Conservation (phyloP, 1,140 invertebrate genomes). For the Pachyrhynchus sulphureomaculatus region DNA sequence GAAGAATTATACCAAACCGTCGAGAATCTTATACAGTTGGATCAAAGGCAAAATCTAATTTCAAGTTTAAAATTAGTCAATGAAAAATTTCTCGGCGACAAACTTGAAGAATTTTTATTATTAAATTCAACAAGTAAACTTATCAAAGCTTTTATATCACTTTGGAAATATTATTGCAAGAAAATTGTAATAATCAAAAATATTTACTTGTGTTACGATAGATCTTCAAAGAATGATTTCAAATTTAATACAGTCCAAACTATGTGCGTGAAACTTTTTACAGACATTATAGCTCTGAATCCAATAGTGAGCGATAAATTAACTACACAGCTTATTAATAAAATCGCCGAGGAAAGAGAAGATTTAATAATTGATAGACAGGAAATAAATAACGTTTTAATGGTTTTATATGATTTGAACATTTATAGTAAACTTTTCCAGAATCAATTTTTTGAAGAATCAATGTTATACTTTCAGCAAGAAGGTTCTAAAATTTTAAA, state of each 20-base stretch:
- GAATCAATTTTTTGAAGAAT: slow-evolving; percentile 85
- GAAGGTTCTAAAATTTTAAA: slow-evolving; percentile 82
- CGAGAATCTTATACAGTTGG: slow-evolving; percentile 91
- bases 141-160: slow-evolving; percentile 85
- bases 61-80: slow-evolving; percentile 60
- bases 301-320: slow-evolving; percentile 82
- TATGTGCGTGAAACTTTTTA: slow-evolving; percentile 90
- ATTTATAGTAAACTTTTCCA: slow-evolving; percentile 94
- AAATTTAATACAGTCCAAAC: slow-evolving; percentile 40
- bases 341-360: slow-evolving; percentile 87
- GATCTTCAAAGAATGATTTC: slow-evolving; percentile 63
- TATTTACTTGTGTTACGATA: slow-evolving; percentile 94
- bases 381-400: slow-evolving; percentile 86
- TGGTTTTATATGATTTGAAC: slow-evolving; percentile 94
- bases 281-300: slow-evolving; percentile 87
- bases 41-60: slow-evolving; percentile 57
- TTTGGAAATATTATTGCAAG: slow-evolving; percentile 90
- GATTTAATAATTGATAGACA: slow-evolving; percentile 86
- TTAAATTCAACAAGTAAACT: slow-evolving; percentile 83
- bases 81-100: slow-evolving; percentile 68
- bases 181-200: slow-evolving; percentile 98
- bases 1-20: slow-evolving; percentile 94
- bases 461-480: slow-evolving; percentile 83
- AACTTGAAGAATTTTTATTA: slow-evolving; percentile 80
- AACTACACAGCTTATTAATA: slow-evolving; percentile 83